Conservation (phyloP, 2,888 invertebrate species). For the Lochmaea crataegi region DNA sequence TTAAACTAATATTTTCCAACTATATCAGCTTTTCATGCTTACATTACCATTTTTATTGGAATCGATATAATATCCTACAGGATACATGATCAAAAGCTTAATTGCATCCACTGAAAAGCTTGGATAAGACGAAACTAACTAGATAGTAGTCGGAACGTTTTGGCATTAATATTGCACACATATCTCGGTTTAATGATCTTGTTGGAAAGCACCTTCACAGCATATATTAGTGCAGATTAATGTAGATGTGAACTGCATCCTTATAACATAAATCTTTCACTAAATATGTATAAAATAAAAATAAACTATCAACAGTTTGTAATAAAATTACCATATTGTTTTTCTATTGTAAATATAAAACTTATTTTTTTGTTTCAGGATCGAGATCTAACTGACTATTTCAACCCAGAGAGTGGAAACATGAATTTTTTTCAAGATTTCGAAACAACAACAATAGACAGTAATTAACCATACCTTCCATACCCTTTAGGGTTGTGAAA, state of each 20-base stretch:
- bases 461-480: too few species aligned
- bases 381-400: too few species aligned
- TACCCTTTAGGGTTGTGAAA: too few species aligned
- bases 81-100: background rate
- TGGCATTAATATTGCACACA: slow-evolving; percentile 34
- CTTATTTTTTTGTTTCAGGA: too few species aligned
- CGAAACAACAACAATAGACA: background rate
- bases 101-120: background rate
- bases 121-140: background rate
- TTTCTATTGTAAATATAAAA: too few species aligned
- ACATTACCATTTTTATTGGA: background rate
- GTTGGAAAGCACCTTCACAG: slow-evolving; percentile 33
- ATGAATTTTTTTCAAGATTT: too few species aligned
- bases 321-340: too few species aligned
- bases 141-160: background rate
- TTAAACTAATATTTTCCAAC: background rate
- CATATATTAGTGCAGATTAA: slow-evolving; percentile 40
- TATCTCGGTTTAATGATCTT: slow-evolving; percentile 35
- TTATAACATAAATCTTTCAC: too few species aligned
- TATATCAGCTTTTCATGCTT: background rate
- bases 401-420: too few species aligned
- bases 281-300: too few species aligned
- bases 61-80: background rate
- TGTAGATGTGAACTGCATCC: slow-evolving; percentile 33
- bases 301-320: too few species aligned